Evolutionary conservation across 2,888 invertebrate genomes (phyloP).

Genomic region (Hemistola chrysoprasaria): DNA sequence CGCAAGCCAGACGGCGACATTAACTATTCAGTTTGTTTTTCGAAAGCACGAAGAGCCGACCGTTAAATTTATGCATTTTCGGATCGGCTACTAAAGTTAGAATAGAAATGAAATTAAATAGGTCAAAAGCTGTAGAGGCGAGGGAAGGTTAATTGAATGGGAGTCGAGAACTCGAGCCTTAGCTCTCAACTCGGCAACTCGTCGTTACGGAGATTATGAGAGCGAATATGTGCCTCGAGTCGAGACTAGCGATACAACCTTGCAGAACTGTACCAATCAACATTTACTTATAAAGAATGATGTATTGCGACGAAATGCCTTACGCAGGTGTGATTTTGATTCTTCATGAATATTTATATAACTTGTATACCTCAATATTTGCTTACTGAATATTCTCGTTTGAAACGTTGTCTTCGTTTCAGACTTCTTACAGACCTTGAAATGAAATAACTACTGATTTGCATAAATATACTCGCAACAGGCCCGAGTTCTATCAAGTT

Average conservation of each 20-base stretch:
- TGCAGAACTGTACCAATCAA: constrained; percentile 44
- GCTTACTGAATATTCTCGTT: too few relatives aligned
- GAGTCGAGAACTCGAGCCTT: constrained; percentile 30
- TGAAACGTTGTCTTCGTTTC: too few relatives aligned
- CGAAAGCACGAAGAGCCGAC: constrained; percentile 9
- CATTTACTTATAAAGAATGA: constrained; percentile 24
- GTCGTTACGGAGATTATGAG: constrained; percentile 41
- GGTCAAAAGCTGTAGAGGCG: constrained; percentile 49
- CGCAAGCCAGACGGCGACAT: constrained; percentile 11
- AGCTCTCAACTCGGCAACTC: constrained; percentile 19
- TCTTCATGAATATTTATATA: too few relatives aligned
- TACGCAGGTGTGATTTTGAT: background rate
- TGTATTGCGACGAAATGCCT: constrained; percentile 4
- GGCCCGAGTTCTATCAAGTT: too few relatives aligned
- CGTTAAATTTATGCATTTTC: constrained; percentile 23
- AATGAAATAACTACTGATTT: background rate
- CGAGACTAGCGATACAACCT: constrained; percentile 13
- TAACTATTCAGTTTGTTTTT: constrained; percentile 21
- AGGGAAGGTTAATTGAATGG: constrained; percentile 65
- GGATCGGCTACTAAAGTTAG: constrained; percentile 21
- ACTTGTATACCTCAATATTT: too few relatives aligned
- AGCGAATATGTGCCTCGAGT: constrained; percentile 12
- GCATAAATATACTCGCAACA: too few relatives aligned
- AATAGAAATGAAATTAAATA: constrained; percentile 57
- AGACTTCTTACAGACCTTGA: background rate